Percentiles rank a stretch among this genome's conserved stretches.
phyloP scores from a whole-genome alignment of 2,888 invertebrate genomes.

The Digitonthophagus gazella region DNA sequence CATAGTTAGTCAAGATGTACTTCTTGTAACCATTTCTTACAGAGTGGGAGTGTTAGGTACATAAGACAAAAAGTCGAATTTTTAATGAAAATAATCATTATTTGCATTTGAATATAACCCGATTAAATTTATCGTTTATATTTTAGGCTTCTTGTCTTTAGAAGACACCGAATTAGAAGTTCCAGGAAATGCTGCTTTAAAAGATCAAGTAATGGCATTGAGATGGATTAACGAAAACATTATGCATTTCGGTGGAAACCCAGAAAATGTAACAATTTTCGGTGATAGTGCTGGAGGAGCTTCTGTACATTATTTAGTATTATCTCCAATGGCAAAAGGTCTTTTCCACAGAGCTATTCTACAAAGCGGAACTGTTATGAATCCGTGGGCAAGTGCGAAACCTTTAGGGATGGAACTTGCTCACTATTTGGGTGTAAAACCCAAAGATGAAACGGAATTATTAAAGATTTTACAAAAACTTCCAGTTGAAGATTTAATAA shows the following conservation, averaged over 20 bases:
- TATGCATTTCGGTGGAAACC: slow-evolving; percentile 54
- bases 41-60: slow-evolving; percentile 31
- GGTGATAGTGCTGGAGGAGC: slow-evolving; percentile 57
- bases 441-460: slow-evolving; percentile 13
- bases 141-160: slow-evolving; percentile 51
- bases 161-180: slow-evolving; percentile 51
- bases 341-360: slow-evolving; percentile 31
- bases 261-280: slow-evolving; percentile 55
- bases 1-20: slow-evolving; percentile 46
- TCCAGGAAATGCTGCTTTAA: slow-evolving; percentile 57
- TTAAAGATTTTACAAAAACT: slow-evolving; percentile 19
- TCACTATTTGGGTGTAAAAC: slow-evolving; percentile 14
- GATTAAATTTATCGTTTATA: slow-evolving; percentile 33
- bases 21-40: slow-evolving; percentile 47
- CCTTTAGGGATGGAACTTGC: slow-evolving; percentile 5
- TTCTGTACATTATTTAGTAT: slow-evolving; percentile 52
- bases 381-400: slow-evolving; percentile 20
- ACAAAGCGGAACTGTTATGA: slow-evolving; percentile 28
- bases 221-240: slow-evolving; percentile 56
- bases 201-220: slow-evolving; percentile 55
- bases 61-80: slow-evolving; percentile 18
- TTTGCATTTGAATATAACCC: not conserved
- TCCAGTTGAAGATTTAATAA: slow-evolving; percentile 17
- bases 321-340: slow-evolving; percentile 51
- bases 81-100: not conserved